These are phyloP conservation scores for Haemorhous mexicanus DNA, from an alignment of 2,113 vertebrate species.

Conservation along the genomic window DNA sequence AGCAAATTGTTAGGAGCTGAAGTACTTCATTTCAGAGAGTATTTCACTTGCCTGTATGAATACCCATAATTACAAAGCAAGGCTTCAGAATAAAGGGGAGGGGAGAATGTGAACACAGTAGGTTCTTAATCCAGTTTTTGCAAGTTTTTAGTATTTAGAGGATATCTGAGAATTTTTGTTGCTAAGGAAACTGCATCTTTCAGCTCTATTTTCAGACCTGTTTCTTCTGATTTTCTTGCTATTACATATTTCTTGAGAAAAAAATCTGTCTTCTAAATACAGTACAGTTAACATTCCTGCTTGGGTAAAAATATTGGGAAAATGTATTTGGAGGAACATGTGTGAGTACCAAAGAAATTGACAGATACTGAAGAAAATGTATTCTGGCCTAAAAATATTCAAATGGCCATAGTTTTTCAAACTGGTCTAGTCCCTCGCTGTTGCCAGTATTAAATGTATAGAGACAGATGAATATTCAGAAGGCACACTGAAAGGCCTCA, in stretches of 20 bases:
- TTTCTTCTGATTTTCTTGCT: background rate
- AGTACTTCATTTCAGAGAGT: background rate
- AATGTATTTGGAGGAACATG: background rate
- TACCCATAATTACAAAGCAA: background rate
- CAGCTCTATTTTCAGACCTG: background rate
- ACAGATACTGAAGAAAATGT: background rate
- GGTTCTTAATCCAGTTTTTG: background rate
- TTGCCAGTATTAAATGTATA: background rate
- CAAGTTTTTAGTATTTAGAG: background rate
- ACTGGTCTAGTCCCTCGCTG: background rate
- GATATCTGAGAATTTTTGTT: background rate
- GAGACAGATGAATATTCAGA: background rate
- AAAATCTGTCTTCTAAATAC: background rate
- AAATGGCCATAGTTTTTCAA: background rate
- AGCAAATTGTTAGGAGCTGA: background rate
- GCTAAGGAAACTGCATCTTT: constrained; percentile 14
- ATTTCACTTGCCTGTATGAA: background rate
- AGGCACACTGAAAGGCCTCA: background rate
- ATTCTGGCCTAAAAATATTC: background rate
- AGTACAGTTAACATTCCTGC: background rate
- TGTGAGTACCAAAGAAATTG: background rate
- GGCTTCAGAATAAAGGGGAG: background rate
- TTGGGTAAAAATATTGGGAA: background rate
- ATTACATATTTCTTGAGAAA: background rate
- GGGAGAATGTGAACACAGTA: background rate